Evolutionary conservation across 2,113 vertebrate species (phyloP), one percentile per base, ranked within the genome.

Genomic region (Rhabdornis inornatus): DNA sequence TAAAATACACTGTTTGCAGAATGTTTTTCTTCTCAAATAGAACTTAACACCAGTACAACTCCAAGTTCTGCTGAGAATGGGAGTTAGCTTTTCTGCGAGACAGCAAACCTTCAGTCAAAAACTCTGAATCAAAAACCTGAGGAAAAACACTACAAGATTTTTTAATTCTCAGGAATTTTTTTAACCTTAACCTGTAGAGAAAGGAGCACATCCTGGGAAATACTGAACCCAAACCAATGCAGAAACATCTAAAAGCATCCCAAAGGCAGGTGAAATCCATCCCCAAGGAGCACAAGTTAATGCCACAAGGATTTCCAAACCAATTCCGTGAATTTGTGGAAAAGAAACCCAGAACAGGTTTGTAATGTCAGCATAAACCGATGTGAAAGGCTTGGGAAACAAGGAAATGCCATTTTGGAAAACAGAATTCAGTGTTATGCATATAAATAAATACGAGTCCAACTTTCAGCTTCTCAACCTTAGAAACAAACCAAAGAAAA

Each of bases 321-420:
- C 1, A 56, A 40, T 25, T 27, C 1, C 0, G 7, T 5, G 3
- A 53, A 21, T 27, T 68, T 4, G 3, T 0, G 3, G 39, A 59
- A 81, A 56, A 60, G 28, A 50, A 70, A 22, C 0, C 39, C 5
- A 22, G 45, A 25, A 3, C 65, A 57, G 69, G 40, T 23, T 69
- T 50, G 52, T 11, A 31, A 47, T 3, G 30, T 71, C 89, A 81
- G 45, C 40, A 30, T 56, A 30, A 79, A 79, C 3, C 8, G 44
- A 75, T 9, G 56, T 23, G 74, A 57, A 84, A 87, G 64, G 71
- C 40, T 10, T 2, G 4, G 47, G 56, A 75, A 68, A 45, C 11
- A 22, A 88, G 75, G 83, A 71, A 80, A 93, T 22, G 69, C 33
- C 59, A 23, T 75, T 78, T 50, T 23, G 56, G 23, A 63, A 70